Conservation (phyloP, 2,888 invertebrate species). For the Acleris holmiana region DNA sequence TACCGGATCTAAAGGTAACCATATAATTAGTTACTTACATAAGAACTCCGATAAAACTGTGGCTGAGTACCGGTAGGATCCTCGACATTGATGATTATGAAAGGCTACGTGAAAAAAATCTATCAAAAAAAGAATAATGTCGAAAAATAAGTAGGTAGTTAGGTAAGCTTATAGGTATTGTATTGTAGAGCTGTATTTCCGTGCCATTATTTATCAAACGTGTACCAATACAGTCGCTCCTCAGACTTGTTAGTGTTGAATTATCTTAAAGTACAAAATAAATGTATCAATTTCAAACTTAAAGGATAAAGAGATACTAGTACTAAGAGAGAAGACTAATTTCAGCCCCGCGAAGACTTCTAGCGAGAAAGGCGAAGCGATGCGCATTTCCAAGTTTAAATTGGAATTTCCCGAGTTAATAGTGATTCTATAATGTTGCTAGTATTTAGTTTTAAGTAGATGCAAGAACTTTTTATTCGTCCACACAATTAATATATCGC, state of each 20-base stretch:
- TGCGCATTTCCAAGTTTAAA: constrained; percentile 36
- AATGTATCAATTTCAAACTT: constrained; percentile 11
- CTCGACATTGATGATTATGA: no score
- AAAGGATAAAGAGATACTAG: constrained; percentile 19
- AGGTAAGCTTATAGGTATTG: no score
- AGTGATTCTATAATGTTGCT: constrained; percentile 29
- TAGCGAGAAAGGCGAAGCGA: constrained; percentile 16
- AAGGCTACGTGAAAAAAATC: no score
- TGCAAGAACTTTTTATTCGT: constrained; percentile 16
- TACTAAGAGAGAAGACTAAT: constrained; percentile 27
- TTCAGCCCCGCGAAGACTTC: constrained; percentile 24
- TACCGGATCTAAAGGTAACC: no score
- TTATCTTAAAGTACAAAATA: not conserved
- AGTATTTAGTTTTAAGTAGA: constrained; percentile 30
- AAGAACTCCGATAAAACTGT: no score
- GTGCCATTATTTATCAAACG: no score
- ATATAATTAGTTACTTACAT: no score
- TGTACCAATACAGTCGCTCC: constrained; percentile 5
- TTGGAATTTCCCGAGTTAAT: constrained; percentile 34
- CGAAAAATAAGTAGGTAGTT: no score
- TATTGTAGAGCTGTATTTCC: no score
- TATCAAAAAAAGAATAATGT: no score
- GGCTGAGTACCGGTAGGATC: no score
- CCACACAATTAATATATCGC: constrained; percentile 8
- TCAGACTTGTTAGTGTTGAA: not conserved